Evolutionary conservation across 2,797 vertebrate genomes (phyloP).

Genomic region (Eutrigla gurnardus): DNA sequence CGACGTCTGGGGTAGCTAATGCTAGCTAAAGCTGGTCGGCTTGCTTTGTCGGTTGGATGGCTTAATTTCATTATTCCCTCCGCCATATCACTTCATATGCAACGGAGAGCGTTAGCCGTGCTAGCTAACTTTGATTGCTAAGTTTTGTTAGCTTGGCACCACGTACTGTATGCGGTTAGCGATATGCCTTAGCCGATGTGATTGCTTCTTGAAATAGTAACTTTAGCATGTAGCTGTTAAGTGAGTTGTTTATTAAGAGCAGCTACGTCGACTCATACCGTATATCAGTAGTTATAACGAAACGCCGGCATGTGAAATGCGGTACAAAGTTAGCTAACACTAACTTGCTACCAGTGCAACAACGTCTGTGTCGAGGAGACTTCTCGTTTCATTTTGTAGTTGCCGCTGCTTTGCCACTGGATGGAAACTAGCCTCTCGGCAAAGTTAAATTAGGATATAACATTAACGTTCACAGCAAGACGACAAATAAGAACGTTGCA

Average conservation of each 20-base stretch:
- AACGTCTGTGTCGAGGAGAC: not conserved
- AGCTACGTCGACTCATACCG: fast-evolving
- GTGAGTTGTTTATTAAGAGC: not conserved
- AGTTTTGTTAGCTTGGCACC: conserved; percentile 52
- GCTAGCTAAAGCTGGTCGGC: conserved; percentile 26
- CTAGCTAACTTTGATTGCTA: conserved; percentile 49
- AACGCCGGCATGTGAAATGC: not conserved
- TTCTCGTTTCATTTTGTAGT: not conserved
- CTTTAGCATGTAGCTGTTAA: not conserved
- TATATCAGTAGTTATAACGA: not conserved
- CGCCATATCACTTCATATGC: conserved; percentile 55
- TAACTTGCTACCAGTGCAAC: conserved; percentile 6
- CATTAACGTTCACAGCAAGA: not conserved
- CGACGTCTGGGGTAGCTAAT: conserved; percentile 19
- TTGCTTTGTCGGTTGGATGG: conserved; percentile 35
- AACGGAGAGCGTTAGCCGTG: conserved; percentile 28
- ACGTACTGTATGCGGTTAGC: not conserved
- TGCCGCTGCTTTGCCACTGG: not conserved
- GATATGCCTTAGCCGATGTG: not conserved
- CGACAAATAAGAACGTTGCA: not conserved
- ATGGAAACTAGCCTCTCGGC: not conserved
- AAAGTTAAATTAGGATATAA: not conserved
- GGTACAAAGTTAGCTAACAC: conserved; percentile 19
- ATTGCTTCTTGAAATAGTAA: not conserved
- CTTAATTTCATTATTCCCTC: conserved; percentile 53